Evolutionary conservation across 2,888 invertebrate species (phyloP), one percentile per base, ranked within the genome.

Genomic region (Lycaena phlaeas): DNA sequence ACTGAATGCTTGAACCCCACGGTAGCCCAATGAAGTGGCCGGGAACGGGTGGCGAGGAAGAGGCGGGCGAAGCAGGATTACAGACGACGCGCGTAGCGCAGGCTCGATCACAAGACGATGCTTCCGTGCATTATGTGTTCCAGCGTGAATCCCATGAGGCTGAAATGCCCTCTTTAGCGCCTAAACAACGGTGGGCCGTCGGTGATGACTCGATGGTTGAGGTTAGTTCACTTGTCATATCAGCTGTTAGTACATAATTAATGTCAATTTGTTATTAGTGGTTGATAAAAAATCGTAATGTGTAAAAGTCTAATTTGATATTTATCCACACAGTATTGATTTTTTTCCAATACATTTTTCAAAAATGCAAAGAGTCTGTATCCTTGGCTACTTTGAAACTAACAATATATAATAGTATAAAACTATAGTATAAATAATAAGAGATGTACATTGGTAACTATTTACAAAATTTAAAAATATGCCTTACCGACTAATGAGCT

Each of bases 71-170:
- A 63, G 74, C 78, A 50, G 74, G 72, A 51, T 61, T 81, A 61
- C 82, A 82, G 73, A 90, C 87, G 87, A 88, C 88, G 64, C 87
- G 88, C 76, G 87, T 82, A 72, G 87, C 87, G 64, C 91, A 88
- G 73, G 87, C 87, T 76, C 89, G 91, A 61, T 86, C 92, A 53
- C 79, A 79, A 50, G 96, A 96, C 75, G 96, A 96, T 87, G 95
- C 95, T 50, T 92, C 93, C 72, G 96, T 96, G 55, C 94, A 95
- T 61, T 97, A 97, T 75, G 94, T 95, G 54, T 97, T 94, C 71
- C 95, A 95, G 56, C 68, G 79, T 44, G 91, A 92, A 48, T 91
- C 92, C 52, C 90, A 90, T 51, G 95, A 95, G 67, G 89, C 90
- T 41, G 95, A 95, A 68, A 90, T 94, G 68, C 87, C 90, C 48